Evolutionary conservation across 2,797 vertebrate genomes (phyloP).

Genomic region (Clarias platycephalus): DNA sequence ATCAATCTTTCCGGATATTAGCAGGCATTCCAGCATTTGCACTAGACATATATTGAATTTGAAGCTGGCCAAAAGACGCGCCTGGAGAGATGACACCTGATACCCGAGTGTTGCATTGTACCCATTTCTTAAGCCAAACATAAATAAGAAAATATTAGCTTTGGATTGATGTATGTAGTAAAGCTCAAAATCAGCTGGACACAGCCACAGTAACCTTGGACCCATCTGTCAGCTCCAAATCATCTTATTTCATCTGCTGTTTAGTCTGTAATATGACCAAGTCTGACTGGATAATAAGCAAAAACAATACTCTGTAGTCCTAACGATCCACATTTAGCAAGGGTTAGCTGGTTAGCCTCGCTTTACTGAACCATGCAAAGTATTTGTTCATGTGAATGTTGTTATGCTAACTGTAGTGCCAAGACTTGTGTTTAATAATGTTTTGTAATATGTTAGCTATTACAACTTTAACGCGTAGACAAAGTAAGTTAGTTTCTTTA

Average conservation of each 20-base stretch:
- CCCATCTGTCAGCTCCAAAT: slow-evolving; percentile 12
- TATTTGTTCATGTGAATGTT: slow-evolving; percentile 3
- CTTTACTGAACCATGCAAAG: neutral
- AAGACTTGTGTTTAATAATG: neutral
- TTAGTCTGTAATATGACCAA: slow-evolving; percentile 23
- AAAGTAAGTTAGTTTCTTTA: neutral
- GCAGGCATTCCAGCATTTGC: slow-evolving; percentile 3
- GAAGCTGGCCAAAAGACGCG: neutral
- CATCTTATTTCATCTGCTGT: slow-evolving; percentile 7
- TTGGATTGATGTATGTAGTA: slow-evolving; percentile 6
- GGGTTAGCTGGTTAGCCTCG: neutral
- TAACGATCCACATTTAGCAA: neutral
- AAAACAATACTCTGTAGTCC: slow-evolving; percentile 5
- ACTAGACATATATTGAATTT: slow-evolving; percentile 18
- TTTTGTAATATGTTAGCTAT: neutral
- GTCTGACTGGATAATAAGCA: slow-evolving; percentile 1
- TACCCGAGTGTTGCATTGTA: slow-evolving; percentile 8
- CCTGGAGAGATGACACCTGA: slow-evolving; percentile 14
- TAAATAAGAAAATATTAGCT: slow-evolving; percentile 20
- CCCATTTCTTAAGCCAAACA: slow-evolving; percentile 15
- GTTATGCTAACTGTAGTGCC: neutral
- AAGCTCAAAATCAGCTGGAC: slow-evolving; percentile 16
- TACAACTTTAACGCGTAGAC: neutral
- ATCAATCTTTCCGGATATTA: slow-evolving; percentile 12
- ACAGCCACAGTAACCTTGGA: slow-evolving; percentile 21